Evolutionary conservation across 2,888 invertebrate genomes (phyloP), one percentile per base, ranked within the genome.

Genomic region (Coecobrya sp.): DNA sequence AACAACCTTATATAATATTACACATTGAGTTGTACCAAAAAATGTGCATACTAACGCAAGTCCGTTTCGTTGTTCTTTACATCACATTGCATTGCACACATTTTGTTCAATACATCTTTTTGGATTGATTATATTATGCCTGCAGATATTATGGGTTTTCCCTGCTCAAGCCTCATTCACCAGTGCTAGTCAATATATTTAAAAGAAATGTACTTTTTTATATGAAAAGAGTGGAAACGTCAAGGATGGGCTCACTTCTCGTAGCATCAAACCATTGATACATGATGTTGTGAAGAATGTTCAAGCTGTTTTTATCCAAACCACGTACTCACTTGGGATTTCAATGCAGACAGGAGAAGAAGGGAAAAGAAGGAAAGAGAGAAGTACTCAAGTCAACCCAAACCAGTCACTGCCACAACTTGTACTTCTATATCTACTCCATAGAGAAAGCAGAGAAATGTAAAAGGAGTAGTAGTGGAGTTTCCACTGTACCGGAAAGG

Each of bases 221-320:
- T 68, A 36, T 45, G 22, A 19, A 68, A 0, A 73, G 73, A 10
- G 62, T 16, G 68, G 16, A 79, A 19, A 86, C 79, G 79, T 87
- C 87, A 76, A 73, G 79, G 49, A 87, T 65, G 25, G 62, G 52
- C 55, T 73, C 76, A 25, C 59, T 73, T 55, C 22, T 19, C n/a
- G 25, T 59, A 55, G 30, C 73, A 68, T 27, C 70, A 55, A 76
- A 79, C 73, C 62, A 79, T 87, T 87, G 87, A 87, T 87, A 79
- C 76, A 87, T 65, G 76, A 86, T 73, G 86, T 76, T 76, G 42
- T 27, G 55, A 68, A 87, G 70, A 89, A 81, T 52, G 88, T 22
- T 89, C 79, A 89, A 81, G 68, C 81, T 89, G 88, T 81, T 68
- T 89, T 89, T 81, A 89, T 89, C 81, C 88, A 89, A 88, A 88